Conservation (phyloP, 2,113 vertebrate genomes). For the Cheirogaleus medius region DNA sequence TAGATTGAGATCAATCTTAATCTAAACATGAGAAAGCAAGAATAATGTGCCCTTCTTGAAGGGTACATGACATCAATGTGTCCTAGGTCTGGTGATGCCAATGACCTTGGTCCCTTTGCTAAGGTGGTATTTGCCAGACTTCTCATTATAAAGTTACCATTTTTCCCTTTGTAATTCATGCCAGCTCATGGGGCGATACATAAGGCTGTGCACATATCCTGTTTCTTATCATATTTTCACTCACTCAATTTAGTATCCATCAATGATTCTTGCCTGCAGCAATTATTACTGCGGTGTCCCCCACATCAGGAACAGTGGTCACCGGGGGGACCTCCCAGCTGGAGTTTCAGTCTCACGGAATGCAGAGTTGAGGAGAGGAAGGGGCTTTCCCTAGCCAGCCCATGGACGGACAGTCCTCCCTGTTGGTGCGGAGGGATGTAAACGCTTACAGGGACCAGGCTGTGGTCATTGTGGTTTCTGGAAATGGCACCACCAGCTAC, state of each 20-base stretch:
- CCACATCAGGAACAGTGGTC: no score
- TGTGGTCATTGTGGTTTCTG: not conserved
- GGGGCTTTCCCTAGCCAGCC: not conserved
- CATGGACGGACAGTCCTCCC: not conserved
- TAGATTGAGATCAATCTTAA: not conserved
- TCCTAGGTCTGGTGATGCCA: not conserved
- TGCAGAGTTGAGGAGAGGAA: not conserved
- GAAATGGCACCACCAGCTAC: not conserved
- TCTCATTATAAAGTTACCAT: not conserved
- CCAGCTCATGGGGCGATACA: not conserved
- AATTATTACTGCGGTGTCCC: no score
- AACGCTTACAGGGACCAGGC: not conserved
- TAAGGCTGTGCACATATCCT: not conserved
- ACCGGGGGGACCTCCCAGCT: not conserved
- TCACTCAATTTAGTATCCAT: not conserved
- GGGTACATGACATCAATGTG: accelerated
- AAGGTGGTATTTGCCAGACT: not conserved
- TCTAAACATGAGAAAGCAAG: not conserved
- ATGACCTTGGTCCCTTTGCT: not conserved
- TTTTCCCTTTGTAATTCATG: not conserved
- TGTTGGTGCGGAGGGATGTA: not conserved
- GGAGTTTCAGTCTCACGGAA: not conserved
- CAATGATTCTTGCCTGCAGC: not conserved
- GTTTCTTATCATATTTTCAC: not conserved
- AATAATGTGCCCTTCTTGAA: not conserved